Conservation (phyloP, 1,140 invertebrate species). For the Nebria ingens region DNA sequence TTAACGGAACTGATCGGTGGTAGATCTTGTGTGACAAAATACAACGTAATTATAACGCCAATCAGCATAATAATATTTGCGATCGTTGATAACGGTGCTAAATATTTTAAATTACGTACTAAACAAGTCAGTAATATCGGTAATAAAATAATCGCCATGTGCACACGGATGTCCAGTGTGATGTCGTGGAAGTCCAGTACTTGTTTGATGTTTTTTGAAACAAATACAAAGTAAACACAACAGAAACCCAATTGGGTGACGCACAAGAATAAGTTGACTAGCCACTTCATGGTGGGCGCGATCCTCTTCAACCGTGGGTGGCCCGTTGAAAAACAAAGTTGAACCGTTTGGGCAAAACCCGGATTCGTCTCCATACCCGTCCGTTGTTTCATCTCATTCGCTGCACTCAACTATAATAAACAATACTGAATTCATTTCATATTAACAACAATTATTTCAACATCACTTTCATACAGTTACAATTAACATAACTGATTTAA, state of each 20-base stretch:
- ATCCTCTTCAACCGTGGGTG: slow-evolving; percentile 47
- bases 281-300: slow-evolving; percentile 46
- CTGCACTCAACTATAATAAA: slow-evolving; percentile 49
- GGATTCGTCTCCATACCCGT: slow-evolving; percentile 39
- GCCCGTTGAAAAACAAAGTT: slow-evolving; percentile 63
- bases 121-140: slow-evolving; percentile 63
- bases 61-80: slow-evolving; percentile 60
- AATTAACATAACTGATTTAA: too few relatives aligned
- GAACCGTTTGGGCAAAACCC: slow-evolving; percentile 68
- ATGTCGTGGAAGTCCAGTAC: slow-evolving; percentile 50
- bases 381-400: slow-evolving; percentile 50
- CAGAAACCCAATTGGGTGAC: slow-evolving; percentile 91
- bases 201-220: slow-evolving; percentile 69
- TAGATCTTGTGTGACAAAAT: slow-evolving; percentile 54
- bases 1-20: slow-evolving; percentile 32
- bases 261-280: slow-evolving; percentile 72
- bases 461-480: too few relatives aligned
- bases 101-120: slow-evolving; percentile 64
- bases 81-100: slow-evolving; percentile 58
- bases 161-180: slow-evolving; percentile 47
- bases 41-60: slow-evolving; percentile 57
- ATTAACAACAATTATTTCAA: too few relatives aligned
- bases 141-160: slow-evolving; percentile 58
- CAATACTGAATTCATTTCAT: too few relatives aligned
- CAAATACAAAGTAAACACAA: slow-evolving; percentile 90